Evolutionary conservation across 2,888 invertebrate species (phyloP).

Genomic region (Pinctada fucata): DNA sequence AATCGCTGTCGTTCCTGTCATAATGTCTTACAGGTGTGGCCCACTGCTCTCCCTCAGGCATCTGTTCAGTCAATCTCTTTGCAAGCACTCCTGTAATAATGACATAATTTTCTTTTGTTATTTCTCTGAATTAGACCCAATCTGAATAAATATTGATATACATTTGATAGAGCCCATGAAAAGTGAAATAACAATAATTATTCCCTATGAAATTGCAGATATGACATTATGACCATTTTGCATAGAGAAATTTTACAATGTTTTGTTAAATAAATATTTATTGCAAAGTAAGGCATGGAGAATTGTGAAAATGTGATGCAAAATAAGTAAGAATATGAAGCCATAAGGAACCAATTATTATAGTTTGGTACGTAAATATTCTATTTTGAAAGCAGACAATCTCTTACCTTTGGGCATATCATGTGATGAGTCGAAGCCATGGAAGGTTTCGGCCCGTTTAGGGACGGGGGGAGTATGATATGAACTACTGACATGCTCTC

Average conservation of each 20-base stretch:
- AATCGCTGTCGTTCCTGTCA: slow-evolving; percentile 12
- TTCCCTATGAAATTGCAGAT: no score
- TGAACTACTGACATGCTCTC: slow-evolving; percentile 91
- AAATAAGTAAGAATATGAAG: no score
- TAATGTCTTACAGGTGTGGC: neutral
- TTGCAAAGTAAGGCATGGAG: no score
- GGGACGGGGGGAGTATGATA: slow-evolving; percentile 91
- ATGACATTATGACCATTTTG: no score
- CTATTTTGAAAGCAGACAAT: no score
- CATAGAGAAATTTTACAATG: no score
- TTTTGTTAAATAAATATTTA: no score
- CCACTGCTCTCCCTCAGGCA: slow-evolving; percentile 8
- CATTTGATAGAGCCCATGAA: neutral
- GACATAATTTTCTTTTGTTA: no score
- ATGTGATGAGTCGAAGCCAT: slow-evolving; percentile 87
- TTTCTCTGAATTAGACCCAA: neutral
- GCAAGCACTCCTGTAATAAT: neutral
- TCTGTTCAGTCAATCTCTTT: slow-evolving; percentile 12
- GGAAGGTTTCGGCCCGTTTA: slow-evolving; percentile 96
- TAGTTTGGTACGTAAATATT: no score
- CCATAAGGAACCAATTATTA: no score
- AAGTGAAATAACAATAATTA: neutral
- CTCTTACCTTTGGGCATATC: slow-evolving; percentile 58
- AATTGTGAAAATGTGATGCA: no score
- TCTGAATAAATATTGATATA: neutral